Evolutionary conservation across 2,113 vertebrate genomes (phyloP).

Genomic region (Pituophis catenifer): DNA sequence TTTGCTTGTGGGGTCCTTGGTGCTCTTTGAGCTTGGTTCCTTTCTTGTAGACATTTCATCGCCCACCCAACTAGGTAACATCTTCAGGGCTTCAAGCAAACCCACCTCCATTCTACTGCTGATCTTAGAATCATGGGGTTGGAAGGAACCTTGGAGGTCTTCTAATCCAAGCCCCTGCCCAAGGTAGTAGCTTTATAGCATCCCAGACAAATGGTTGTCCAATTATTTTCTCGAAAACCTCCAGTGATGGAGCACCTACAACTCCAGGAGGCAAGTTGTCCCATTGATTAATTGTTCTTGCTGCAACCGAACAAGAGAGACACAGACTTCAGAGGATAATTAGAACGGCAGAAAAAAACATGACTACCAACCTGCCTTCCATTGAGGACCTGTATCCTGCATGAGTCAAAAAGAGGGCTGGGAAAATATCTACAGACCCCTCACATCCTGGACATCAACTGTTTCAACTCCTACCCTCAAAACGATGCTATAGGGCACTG

Average conservation of each 20-base stretch:
- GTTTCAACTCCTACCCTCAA: too few relatives aligned
- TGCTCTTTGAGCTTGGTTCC: neutral
- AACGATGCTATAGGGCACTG: too few relatives aligned
- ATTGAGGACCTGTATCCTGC: too few relatives aligned
- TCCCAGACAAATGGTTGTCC: neutral
- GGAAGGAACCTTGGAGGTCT: neutral
- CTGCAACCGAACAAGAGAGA: too few relatives aligned
- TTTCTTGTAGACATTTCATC: neutral
- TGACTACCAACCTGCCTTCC: too few relatives aligned
- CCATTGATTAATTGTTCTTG: neutral
- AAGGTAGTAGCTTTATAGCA: neutral
- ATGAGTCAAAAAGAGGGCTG: too few relatives aligned
- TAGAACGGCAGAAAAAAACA: too few relatives aligned
- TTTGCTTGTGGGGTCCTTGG: neutral
- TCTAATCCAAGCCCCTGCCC: neutral
- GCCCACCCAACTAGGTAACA: neutral
- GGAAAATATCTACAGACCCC: too few relatives aligned
- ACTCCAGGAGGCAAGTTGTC: neutral
- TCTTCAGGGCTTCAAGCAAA: neutral
- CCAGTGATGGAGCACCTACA: neutral
- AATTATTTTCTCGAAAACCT: neutral
- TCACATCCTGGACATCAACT: too few relatives aligned
- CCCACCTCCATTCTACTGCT: neutral
- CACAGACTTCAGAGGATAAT: too few relatives aligned
- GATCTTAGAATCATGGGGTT: neutral